Evolutionary conservation across 2,113 vertebrate genomes (phyloP), one percentile per base, ranked within the genome.

Genomic region (Burhinus bistriatus): DNA sequence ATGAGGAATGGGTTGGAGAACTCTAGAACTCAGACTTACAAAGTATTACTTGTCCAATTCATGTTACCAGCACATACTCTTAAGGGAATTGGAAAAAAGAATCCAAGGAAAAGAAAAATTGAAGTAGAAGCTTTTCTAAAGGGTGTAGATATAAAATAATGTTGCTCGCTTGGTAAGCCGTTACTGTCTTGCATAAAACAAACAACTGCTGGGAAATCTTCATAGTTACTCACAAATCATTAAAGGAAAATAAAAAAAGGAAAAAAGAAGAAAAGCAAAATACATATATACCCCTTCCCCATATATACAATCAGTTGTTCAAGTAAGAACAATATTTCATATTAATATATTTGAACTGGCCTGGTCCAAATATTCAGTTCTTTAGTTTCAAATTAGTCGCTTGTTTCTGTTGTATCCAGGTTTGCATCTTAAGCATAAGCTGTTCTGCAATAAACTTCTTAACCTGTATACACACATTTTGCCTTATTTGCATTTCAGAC

Each of bases 401-500:
- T 81, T 44, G 26, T 54, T 65, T 89, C n/a, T 66, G 45, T 75
- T 91, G 25, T 49, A 78, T 66, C 80, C 40, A 36, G 54, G 34
- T 77, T 96, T 75, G 69, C 68, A 93, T 82, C 65, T 78, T 51
- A 79, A 94, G 47, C 36, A 40, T 72, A 27, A 93, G 10, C 20
- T 93, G 40, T 85, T 90, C 40, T 71, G 73, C 70, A 89, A 51
- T 79, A 75, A 44, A 9, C 14, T 52, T 59, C 77, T 87, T 32
- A 81, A 93, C 26, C 34, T 75, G 47, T n/a, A 58, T 62, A 32
- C 38, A 83, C 76, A 72, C 40, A 14, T 85, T 95, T 96, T 91
- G 83, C 95, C 94, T 82, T 82, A 57, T 47, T 92, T 66, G 51
- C 36, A 65, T 95, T 92, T 96, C 22, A 52, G 73, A 80, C 40